Evolutionary conservation across 2,797 vertebrate species (phyloP).

Genomic region (Periophthalmus magnuspinnatus): DNA sequence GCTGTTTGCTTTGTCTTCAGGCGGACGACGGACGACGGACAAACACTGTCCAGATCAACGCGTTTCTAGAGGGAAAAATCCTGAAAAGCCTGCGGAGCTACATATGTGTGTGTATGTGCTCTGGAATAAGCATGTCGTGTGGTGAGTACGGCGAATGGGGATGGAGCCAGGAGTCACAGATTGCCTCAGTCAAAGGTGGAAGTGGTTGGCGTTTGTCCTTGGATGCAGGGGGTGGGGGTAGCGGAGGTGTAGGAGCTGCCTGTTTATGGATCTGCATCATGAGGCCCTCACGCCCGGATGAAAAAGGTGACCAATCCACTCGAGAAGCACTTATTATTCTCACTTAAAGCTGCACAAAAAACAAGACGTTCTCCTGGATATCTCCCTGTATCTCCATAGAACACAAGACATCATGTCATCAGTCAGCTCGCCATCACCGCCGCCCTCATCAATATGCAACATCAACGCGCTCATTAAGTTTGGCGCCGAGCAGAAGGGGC

Average conservation of each 20-base stretch:
- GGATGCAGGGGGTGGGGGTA: slow-evolving; percentile 15
- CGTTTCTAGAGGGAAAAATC: slow-evolving; percentile 49
- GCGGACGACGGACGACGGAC: slow-evolving; percentile 41
- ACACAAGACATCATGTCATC: slow-evolving; percentile 32
- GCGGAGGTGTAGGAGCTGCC: slow-evolving; percentile 29
- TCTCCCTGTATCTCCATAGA: not conserved
- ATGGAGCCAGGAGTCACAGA: slow-evolving; percentile 60
- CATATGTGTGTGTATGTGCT: slow-evolving; percentile 12
- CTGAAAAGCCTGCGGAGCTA: not conserved
- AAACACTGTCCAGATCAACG: slow-evolving; percentile 37
- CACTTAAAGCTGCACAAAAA: slow-evolving; percentile 15
- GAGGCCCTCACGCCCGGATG: slow-evolving; percentile 47
- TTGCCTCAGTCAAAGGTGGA: slow-evolving; percentile 45
- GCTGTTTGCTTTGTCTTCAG: slow-evolving; percentile 38
- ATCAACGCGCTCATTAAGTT: slow-evolving; percentile 60
- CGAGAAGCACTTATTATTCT: slow-evolving; percentile 41
- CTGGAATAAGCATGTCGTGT: slow-evolving; percentile 29
- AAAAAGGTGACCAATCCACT: slow-evolving; percentile 59
- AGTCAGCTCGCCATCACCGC: slow-evolving; percentile 36
- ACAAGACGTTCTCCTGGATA: slow-evolving; percentile 22
- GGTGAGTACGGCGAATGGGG: slow-evolving; percentile 10
- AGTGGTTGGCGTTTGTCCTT: slow-evolving; percentile 28
- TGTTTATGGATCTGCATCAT: slow-evolving; percentile 64
- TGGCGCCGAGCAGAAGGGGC: slow-evolving; percentile 59
- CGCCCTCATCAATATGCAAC: slow-evolving; percentile 31